Evolutionary conservation across 2,113 vertebrate species (phyloP).

Genomic region (Haliaeetus leucogaster): DNA sequence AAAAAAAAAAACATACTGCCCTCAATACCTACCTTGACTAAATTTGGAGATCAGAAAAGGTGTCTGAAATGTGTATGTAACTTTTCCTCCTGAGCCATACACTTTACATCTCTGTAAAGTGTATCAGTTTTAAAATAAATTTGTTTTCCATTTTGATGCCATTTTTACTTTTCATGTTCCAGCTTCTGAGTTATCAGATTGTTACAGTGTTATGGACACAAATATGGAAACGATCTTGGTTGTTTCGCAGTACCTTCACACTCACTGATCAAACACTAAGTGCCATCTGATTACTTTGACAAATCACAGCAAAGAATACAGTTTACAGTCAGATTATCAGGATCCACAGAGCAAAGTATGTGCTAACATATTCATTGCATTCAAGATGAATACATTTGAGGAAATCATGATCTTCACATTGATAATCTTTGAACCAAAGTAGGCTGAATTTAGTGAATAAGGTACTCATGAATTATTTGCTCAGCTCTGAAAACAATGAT

Average conservation of each 20-base stretch:
- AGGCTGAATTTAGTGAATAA: conserved; percentile 30
- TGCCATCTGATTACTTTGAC: conserved; percentile 36
- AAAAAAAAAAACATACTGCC: background rate
- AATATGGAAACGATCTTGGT: background rate
- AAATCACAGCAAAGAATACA: conserved; percentile 40
- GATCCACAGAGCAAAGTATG: conserved; percentile 36
- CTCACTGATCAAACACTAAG: conserved; percentile 17
- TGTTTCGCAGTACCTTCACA: conserved; percentile 18
- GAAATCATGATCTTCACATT: conserved; percentile 26
- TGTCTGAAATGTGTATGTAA: background rate
- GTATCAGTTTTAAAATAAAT: background rate
- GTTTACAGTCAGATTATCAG: conserved; percentile 39
- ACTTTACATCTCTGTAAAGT: background rate
- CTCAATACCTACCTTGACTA: background rate
- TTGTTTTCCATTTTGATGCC: background rate
- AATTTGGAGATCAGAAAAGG: background rate
- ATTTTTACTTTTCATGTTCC: conserved; percentile 18
- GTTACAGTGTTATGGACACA: conserved; percentile 21
- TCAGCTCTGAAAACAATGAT: conserved; percentile 44
- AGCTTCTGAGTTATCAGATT: background rate
- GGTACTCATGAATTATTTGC: conserved; percentile 42
- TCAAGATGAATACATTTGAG: conserved; percentile 3
- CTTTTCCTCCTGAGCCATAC: background rate
- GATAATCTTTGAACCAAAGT: conserved; percentile 27
- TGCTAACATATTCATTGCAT: conserved; percentile 27